Evolutionary conservation across 2,797 vertebrate genomes (phyloP), one percentile per base, ranked within the genome.

Genomic region (Gadopsis bispinosus): DNA sequence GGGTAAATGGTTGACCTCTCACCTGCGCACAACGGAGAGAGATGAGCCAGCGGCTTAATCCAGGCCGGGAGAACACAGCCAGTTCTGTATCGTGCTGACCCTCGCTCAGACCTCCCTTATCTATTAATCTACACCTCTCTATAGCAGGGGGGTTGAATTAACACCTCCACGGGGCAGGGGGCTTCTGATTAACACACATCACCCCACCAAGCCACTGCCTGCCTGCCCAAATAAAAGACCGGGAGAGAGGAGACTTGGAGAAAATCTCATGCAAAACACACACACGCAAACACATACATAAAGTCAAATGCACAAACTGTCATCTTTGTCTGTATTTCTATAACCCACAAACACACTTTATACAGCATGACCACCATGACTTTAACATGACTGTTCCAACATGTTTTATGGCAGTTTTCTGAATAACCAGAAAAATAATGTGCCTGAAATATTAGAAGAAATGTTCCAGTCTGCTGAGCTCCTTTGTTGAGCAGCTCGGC

Each of bases 51-150:
- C 95, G 94, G 96, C 95, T 97, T 99, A 98, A 98, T 98, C 97
- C 97, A 96, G 96, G 95, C 96, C 97, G 88, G 95, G 94, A 86
- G 95, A 95, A 97, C 96, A 96, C 94, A 95, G 95, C 91, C 95
- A 94, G 97, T 97, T 96, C 96, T 95, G 95, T 97, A 97, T 97
- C 96, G 85, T 94, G 86, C 94, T 97, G 98, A 99, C 98, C 98
- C 96, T 95, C 94, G 85, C 93, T 87, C 94, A 96, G 95, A 96
- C 95, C 96, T 96, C 95, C 96, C 96, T 97, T 98, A 99, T 99
- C 98, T 97, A 96, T 97, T 98, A 97, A 98, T 99, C 98, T 98
- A 97, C 97, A 97, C 96, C 97, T 97, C 96, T 96, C 90, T 95
- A 95, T 96, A 96, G 95, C 94, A 95, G 96, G 95, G 86, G 95